Evolutionary conservation across 2,113 vertebrate genomes (phyloP), one percentile per base, ranked within the genome.

Genomic region (Megaptera novaeangliae): DNA sequence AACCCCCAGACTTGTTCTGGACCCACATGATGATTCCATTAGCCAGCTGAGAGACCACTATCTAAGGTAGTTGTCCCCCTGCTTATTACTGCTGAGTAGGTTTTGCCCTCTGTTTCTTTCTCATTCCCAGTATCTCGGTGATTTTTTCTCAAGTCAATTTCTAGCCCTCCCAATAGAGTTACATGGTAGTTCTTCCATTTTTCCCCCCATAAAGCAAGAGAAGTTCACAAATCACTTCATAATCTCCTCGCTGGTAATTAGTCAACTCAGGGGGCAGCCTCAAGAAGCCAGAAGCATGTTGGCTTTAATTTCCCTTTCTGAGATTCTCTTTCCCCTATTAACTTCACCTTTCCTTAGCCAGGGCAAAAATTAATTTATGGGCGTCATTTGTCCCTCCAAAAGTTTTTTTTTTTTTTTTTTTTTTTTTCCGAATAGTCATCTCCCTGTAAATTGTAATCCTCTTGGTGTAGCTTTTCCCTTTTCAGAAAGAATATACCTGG

Each of bases 221-320:
- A 92, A 80, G n/a, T 96, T 96, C 84, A 66, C 44, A 90, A 59
- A 49, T 75, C 10, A 7, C 14, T 81, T 69, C 71, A 18, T 61
- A 86, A 88, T 64, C 12, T 61, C 55, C n/a, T 91, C 0, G 1
- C n/a, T 57, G 75, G 66, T 96, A 95, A 96, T 94, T 95, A 96
- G 81, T 94, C 64, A 68, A 88, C 90, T 94, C 84, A 77, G 49
- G 61, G 80, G 74, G 34, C 63, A 71, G 44, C 11, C 44, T 92
- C 44, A 84, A 41, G 36, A 96, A 94, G 90, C 69, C 84, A 84
- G 90, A 46, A 82, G 66, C 52, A 49, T n/a, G 34, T 46, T 82
- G 81, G 46, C 68, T 93, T 93, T 96, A 44, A 96, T 97, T 97
- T 95, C 61, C 92, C 88, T 88, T 49, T 71, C 77, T 89, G 46